A percentile compares a stretch with the other conserved stretches of the same genome.
phyloP scores from a whole-genome alignment of 2,113 vertebrate genomes.

The Thalassarche chlororhynchos region DNA sequence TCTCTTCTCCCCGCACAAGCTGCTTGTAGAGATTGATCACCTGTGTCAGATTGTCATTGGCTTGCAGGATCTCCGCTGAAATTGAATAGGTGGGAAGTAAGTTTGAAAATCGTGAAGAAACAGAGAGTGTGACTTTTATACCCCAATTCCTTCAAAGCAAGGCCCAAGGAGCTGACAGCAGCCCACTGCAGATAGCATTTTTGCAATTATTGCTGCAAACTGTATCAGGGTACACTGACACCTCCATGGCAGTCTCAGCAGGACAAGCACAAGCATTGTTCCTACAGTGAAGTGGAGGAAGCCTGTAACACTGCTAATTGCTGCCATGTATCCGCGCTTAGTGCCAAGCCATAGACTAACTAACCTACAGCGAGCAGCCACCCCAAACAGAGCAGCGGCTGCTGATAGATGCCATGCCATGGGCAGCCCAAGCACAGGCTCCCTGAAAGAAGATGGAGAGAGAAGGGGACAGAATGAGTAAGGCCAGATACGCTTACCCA shows the following conservation, averaged over 20 bases:
- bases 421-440: neutral
- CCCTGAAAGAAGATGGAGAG: neutral
- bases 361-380: neutral
- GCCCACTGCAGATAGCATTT: neutral
- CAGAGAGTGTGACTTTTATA: neutral
- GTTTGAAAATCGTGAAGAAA: neutral
- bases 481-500: conserved; percentile 76
- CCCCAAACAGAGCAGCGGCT: accelerated
- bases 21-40: conserved; percentile 95
- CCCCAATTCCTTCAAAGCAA: neutral
- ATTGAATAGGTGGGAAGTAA: neutral
- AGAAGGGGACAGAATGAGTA: neutral
- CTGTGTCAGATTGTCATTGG: conserved; percentile 95
- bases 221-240: neutral
- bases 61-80: conserved; percentile 94
- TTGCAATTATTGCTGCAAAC: neutral
- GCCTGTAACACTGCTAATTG: neutral
- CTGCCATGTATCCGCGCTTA: accelerated
- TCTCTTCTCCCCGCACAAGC: conserved; percentile 90
- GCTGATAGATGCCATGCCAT: no score
- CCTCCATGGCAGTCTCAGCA: neutral
- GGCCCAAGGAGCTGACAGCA: neutral
- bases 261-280: neutral
- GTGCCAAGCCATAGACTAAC: neutral
- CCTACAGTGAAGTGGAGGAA: neutral